Evolutionary conservation across 2,888 invertebrate species (phyloP).

Genomic region (Spatulosminthurus flaviceps): DNA sequence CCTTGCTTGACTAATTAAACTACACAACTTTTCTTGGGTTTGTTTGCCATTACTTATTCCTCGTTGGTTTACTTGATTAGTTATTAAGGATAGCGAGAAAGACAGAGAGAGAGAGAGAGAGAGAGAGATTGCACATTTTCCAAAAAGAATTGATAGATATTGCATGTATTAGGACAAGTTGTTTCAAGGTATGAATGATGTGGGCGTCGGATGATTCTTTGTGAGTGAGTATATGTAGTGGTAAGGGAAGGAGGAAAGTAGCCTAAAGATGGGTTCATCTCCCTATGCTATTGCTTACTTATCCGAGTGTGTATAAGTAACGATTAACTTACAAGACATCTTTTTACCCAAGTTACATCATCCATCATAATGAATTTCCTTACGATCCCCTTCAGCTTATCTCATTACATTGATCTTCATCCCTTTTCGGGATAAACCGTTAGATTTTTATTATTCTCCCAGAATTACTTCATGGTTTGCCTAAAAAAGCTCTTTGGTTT

Average conservation of each 20-base stretch:
- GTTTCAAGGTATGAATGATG: too few relatives aligned
- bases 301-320: not conserved
- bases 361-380: constrained; percentile 30
- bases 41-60: too few relatives aligned
- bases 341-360: constrained; percentile 7
- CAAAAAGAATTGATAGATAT: not conserved
- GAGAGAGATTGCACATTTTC: not conserved
- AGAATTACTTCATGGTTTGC: too few relatives aligned
- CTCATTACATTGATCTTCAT: constrained; percentile 37
- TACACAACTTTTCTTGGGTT: not conserved
- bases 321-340: constrained; percentile 36
- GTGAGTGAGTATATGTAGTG: too few relatives aligned
- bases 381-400: constrained; percentile 45
- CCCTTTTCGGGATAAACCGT: constrained; percentile 39
- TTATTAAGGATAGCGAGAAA: too few relatives aligned
- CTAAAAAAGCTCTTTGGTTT: too few relatives aligned
- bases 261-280: constrained; percentile 1
- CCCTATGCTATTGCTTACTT: too few relatives aligned
- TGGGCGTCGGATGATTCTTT: constrained; percentile 30
- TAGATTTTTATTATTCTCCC: constrained; percentile 10
- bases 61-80: too few relatives aligned
- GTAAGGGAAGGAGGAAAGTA: constrained; percentile 14
- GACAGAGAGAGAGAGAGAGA: too few relatives aligned
- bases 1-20: not conserved
- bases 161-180: not conserved